Evolutionary conservation across 2,888 invertebrate genomes (phyloP), one percentile per base, ranked within the genome.

Genomic region (Tenthredo amoena): DNA sequence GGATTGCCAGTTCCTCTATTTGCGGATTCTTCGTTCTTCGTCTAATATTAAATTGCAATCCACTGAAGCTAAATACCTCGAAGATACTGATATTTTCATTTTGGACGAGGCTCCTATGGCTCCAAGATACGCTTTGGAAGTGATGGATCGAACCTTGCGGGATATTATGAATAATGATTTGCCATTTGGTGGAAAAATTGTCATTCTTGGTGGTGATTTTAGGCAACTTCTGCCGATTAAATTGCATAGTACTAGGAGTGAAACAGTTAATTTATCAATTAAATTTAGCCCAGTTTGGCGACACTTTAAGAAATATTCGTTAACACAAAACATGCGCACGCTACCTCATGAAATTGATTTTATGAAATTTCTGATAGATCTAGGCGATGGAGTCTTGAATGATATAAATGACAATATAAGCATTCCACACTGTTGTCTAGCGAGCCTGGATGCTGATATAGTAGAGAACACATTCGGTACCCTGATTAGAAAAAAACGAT

Each of bases 91-190:
- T 68, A 43, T 87, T 21, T 86, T 88, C n/a, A 86, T 88, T 31
- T 87, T 84, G 86, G 87, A 88, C 47, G 88, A 88, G 84, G 85
- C 86, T 12, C 83, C 88, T 5, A 88, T 88, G 87, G 83, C 68
- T 21, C 85, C 82, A 34, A 55, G 21, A n/a, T 21, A 87, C 58
- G 50, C 81, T 5, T 62, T 88, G 21, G 31, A 83, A 40, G 50
- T 40, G 10, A 84, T 87, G 4, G 86, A 88, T 72, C 47, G 84
- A 74, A 47, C 58, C 12, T 34, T 88, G 15, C 85, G 72, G 1
- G 84, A 84, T 37, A 47, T 88, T n/a, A 50, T 81, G n/a, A 83
- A 81, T n/a, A 71, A 68, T 21, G 40, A 85, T 71, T 9, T 21
- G 21, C 85, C 77, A 26, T 86, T 87, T 43, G 83, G 85, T 37